Percentiles rank a stretch among this genome's conserved stretches.
These are phyloP conservation scores for Pandemis corylana DNA, from an alignment of 2,888 invertebrate genomes.

Conservation along the genomic window DNA sequence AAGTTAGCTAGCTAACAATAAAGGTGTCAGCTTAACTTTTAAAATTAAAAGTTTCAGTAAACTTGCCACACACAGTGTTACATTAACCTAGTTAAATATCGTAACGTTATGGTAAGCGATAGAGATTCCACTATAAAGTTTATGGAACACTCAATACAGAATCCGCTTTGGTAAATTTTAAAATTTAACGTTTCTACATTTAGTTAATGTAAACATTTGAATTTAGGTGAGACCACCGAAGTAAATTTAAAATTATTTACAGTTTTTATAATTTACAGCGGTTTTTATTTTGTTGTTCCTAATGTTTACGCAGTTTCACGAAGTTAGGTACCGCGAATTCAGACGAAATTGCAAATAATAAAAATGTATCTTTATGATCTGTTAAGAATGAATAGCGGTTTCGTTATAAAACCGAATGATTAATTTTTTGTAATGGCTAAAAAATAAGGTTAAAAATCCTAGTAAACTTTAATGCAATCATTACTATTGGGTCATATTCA, in stretches of 20 bases:
- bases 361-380: background rate
- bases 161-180: slow-evolving; percentile 44
- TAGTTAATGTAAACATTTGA: slow-evolving; percentile 15
- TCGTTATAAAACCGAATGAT: background rate
- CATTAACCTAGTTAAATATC: slow-evolving; percentile 61
- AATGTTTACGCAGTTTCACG: background rate
- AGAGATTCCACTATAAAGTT: slow-evolving; percentile 36
- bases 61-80: slow-evolving; percentile 50
- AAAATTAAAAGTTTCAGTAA: slow-evolving; percentile 11
- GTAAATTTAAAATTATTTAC: slow-evolving; percentile 14
- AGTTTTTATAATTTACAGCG: background rate
- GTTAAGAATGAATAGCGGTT: background rate
- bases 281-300: slow-evolving; percentile 7
- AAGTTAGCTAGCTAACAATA: background rate
- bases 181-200: slow-evolving; percentile 31
- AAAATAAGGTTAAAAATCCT: background rate
- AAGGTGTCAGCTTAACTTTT: background rate
- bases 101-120: slow-evolving; percentile 41
- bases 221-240: slow-evolving; percentile 39
- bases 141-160: slow-evolving; percentile 43
- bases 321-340: background rate
- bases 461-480: background rate
- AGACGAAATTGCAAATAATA: background rate
- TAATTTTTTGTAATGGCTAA: background rate
- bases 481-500: background rate